Evolutionary conservation across 2,888 invertebrate species (phyloP).

Genomic region (Scaeva pyrastri): DNA sequence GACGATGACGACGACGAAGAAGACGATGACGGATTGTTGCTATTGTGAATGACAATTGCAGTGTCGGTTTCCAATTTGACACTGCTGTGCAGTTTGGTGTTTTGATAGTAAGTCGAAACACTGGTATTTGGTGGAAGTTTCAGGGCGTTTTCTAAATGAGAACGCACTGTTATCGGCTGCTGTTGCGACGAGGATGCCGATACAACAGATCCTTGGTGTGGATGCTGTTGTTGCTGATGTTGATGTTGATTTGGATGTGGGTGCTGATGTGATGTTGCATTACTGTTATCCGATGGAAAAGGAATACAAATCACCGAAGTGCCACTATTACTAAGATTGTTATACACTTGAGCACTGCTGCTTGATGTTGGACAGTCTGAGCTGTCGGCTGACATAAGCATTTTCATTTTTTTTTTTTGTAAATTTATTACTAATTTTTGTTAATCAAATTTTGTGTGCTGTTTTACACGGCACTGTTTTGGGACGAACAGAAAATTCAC

Average conservation of each 20-base stretch:
- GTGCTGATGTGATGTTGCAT: constrained; percentile 5
- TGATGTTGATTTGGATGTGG: background rate
- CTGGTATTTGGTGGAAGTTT: constrained; percentile 83
- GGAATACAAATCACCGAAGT: constrained; percentile 81
- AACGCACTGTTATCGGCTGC: constrained; percentile 78
- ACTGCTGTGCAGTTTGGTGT: constrained; percentile 78
- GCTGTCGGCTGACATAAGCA: constrained; percentile 84
- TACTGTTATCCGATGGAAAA: constrained; percentile 73
- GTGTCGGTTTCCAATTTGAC: constrained; percentile 61
- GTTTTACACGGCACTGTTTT: no score
- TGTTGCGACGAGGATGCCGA: constrained; percentile 69
- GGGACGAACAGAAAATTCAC: constrained; percentile 17
- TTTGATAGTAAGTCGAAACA: constrained; percentile 82
- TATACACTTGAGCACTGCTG: constrained; percentile 77
- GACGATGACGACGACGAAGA: constrained; percentile 20
- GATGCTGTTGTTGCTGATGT: no score
- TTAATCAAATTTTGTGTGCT: constrained; percentile 21
- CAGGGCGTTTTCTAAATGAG: constrained; percentile 82
- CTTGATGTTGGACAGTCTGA: constrained; percentile 82
- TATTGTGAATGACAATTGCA: constrained; percentile 67
- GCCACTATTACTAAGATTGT: constrained; percentile 60
- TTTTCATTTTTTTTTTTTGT: constrained; percentile 78
- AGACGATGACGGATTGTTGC: constrained; percentile 25
- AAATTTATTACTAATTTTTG: constrained; percentile 35
- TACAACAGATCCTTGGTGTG: constrained; percentile 47